Evolutionary conservation across 2,888 invertebrate species (phyloP).

Genomic region (Folsomia manolachei): DNA sequence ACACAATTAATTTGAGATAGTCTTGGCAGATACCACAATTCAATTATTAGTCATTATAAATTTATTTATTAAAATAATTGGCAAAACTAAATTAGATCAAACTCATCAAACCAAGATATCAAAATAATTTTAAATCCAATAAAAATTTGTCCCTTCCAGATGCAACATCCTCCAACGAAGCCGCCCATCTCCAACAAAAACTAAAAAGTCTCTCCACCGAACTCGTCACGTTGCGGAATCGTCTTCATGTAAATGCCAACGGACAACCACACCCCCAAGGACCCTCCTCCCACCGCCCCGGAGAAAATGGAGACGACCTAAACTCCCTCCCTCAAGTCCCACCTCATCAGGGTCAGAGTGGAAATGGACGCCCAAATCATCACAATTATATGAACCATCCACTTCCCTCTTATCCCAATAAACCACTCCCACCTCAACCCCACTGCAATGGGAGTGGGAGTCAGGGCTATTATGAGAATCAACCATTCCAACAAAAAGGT

Average conservation of each 20-base stretch:
- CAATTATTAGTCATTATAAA: no score
- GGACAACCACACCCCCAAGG: slow-evolving; percentile 44
- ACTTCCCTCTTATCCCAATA: slow-evolving; percentile 39
- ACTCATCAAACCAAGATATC: no score
- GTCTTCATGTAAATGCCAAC: slow-evolving; percentile 70
- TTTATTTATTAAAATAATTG: no score
- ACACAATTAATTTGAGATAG: no score
- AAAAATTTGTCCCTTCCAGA: no score
- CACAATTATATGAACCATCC: slow-evolving; percentile 24
- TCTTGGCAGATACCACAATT: no score
- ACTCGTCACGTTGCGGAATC: slow-evolving; percentile 84
- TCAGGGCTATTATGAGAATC: slow-evolving; percentile 45
- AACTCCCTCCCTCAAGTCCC: slow-evolving; percentile 23
- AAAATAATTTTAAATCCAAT: no score
- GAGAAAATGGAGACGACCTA: slow-evolving; percentile 37
- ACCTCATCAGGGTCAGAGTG: slow-evolving; percentile 25
- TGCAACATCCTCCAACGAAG: slow-evolving; percentile 92
- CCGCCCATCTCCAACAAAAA: slow-evolving; percentile 86
- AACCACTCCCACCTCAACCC: slow-evolving; percentile 48
- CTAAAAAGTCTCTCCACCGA: slow-evolving; percentile 86
- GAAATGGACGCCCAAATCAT: slow-evolving; percentile 20
- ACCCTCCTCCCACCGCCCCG: slow-evolving; percentile 49
- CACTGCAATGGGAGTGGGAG: slow-evolving; percentile 18
- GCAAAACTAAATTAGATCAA: no score
- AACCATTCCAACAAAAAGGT: slow-evolving; percentile 49